Base-by-base conservation (phyloP, 2,113 vertebrate genomes). In the Silurus meridionalis region DNA sequence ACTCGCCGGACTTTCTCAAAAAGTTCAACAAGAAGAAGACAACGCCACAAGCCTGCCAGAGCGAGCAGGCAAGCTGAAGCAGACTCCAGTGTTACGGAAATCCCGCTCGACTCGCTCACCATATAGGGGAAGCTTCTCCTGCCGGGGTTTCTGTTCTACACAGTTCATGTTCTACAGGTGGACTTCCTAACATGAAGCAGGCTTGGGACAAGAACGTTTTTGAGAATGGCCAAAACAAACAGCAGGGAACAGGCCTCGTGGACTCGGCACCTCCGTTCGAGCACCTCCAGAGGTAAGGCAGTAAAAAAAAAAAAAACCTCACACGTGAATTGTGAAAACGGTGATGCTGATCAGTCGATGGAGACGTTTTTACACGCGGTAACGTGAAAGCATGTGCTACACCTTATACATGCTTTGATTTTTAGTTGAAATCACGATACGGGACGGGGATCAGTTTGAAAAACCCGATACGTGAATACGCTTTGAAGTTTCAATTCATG, bases 261-360 rank as follows among this genome's bases (percentile, higher is more conserved):
- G 93, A 91, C 69, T 53, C 61, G 10, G 86, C 83, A 28, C 85
- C 89, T 6, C 71, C 90, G 1, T 67, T 83, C 5, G 91, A 93
- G 14, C 83, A 86, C 75, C 66, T 91, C 55, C 92, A 93, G 88
- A 95, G 94, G 95, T 95, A 94, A 90, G 93, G 85, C 19, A 13
- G 37, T 37, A 37, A 37, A 37, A 37, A 37, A 37, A 37, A 2
- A 37, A 37, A 37, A 37, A 37, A 2, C 0, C 37, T 2, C 37
- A n/a, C 50, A 0, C 50, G 48, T 74, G 7, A 8, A 69, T 72
- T 21, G n/a, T n/a, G 13, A 10, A 57, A 28, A 15, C 0, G 53
- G 2, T 78, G 74, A 78, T 53, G 8, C 23, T 14, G 48, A 53
- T 13, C 6, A n/a, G 57, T 11, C 17, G 13, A 52, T 75, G 19